These are phyloP conservation scores for Poecilia latipinna DNA, from an alignment of 2,113 vertebrate genomes.

Conservation along the genomic window DNA sequence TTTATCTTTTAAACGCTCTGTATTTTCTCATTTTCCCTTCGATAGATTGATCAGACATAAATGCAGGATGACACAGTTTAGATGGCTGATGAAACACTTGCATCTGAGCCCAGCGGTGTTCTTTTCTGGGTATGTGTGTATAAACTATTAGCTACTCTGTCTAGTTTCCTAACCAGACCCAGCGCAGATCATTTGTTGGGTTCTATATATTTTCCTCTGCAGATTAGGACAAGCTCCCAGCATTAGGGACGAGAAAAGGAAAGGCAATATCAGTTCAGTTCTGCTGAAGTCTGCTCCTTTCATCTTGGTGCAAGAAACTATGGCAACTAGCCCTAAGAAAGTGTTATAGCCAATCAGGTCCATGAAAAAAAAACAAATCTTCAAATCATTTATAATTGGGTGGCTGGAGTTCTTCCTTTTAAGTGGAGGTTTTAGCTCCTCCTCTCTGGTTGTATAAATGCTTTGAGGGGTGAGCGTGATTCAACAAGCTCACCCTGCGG, in stretches of 20 bases:
- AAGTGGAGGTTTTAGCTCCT: slow-evolving; percentile 24
- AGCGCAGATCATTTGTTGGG: slow-evolving; percentile 29
- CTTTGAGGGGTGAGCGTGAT: slow-evolving; percentile 60
- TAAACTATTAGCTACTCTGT: slow-evolving; percentile 64
- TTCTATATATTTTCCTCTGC: slow-evolving; percentile 1
- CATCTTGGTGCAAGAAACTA: slow-evolving; percentile 68
- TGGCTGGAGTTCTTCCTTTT: slow-evolving; percentile 51
- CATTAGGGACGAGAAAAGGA: slow-evolving; percentile 37
- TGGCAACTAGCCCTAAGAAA: slow-evolving; percentile 69
- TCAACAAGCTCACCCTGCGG: slow-evolving; percentile 55
- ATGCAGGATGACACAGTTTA: slow-evolving; percentile 46
- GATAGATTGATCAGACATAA: slow-evolving; percentile 21
- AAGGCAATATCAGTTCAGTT: slow-evolving; percentile 71
- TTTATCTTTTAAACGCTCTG: slow-evolving; percentile 56
- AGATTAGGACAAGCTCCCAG: slow-evolving; percentile 35
- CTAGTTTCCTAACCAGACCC: slow-evolving; percentile 42
- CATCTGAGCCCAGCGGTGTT: slow-evolving; percentile 42
- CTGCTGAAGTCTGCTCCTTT: slow-evolving; percentile 50
- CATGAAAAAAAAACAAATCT: slow-evolving; percentile 43
- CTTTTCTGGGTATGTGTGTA: slow-evolving; percentile 22
- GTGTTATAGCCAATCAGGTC: slow-evolving; percentile 69
- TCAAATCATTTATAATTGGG: slow-evolving; percentile 49
- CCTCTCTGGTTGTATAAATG: slow-evolving; percentile 64
- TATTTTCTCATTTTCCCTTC: slow-evolving; percentile 19
- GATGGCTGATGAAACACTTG: slow-evolving; percentile 43